Evolutionary conservation across 2,113 vertebrate genomes (phyloP).

Genomic region (Vidua chalybeata): DNA sequence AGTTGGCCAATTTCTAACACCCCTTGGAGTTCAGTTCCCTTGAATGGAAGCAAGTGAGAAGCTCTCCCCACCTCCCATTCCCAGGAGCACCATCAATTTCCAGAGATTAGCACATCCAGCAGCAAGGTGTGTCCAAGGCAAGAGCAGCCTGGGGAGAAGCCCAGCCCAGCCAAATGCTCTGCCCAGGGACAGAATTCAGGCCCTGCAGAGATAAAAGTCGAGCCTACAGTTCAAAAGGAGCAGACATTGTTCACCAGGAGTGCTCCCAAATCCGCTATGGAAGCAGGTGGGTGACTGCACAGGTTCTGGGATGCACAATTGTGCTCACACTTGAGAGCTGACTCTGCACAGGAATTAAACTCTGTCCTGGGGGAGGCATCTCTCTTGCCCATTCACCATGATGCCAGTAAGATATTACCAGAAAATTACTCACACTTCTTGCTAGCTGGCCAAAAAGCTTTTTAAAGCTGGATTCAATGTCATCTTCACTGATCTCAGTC

Average conservation of each 20-base stretch:
- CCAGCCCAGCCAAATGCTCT: neutral
- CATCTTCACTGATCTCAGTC: slow-evolving; percentile 71
- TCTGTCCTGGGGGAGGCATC: neutral
- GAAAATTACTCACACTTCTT: slow-evolving; percentile 71
- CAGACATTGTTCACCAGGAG: neutral
- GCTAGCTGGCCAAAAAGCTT: slow-evolving; percentile 77
- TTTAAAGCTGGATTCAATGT: slow-evolving; percentile 74
- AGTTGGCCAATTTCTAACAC: neutral
- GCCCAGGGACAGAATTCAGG: neutral
- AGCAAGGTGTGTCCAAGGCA: neutral
- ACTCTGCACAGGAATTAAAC: neutral
- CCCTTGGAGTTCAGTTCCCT: neutral
- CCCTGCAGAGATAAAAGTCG: neutral
- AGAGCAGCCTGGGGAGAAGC: neutral
- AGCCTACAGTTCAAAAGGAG: neutral
- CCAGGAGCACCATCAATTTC: neutral
- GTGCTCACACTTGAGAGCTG: neutral
- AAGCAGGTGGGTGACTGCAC: neutral
- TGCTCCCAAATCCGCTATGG: fast-evolving
- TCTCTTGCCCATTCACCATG: neutral
- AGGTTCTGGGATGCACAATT: neutral
- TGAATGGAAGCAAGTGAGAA: neutral
- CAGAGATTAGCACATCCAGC: neutral
- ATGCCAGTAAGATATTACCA: neutral
- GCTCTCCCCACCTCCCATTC: neutral